phyloP scores from a whole-genome alignment of 1,140 invertebrate genomes.

The Vanessa atalanta region DNA sequence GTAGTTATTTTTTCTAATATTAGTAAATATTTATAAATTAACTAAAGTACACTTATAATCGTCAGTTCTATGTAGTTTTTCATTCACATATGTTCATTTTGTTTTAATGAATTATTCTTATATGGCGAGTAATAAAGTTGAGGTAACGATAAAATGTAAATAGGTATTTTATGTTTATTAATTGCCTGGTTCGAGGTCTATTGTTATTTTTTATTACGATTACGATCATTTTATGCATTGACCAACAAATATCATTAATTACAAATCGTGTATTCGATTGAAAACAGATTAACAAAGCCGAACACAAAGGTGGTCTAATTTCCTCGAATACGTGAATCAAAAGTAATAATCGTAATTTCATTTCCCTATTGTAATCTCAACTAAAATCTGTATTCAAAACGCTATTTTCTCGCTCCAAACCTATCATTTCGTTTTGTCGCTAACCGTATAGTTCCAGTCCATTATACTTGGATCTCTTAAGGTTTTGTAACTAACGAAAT shows the following conservation, averaged over 20 bases:
- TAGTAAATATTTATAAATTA: neutral
- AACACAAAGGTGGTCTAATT: neutral
- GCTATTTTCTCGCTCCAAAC: slow-evolving; percentile 54
- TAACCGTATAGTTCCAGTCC: slow-evolving; percentile 24
- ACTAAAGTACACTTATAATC: too few relatives aligned
- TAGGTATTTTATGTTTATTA: too few relatives aligned
- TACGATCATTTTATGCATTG: neutral
- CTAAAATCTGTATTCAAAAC: slow-evolving; percentile 38
- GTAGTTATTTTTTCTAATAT: neutral
- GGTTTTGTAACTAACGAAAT: slow-evolving; percentile 20
- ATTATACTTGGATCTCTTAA: slow-evolving; percentile 35
- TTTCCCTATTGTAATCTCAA: neutral
- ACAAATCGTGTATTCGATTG: too few relatives aligned
- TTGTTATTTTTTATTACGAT: too few relatives aligned
- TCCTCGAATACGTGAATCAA: neutral
- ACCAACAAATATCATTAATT: neutral
- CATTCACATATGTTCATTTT: too few relatives aligned
- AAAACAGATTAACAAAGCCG: too few relatives aligned
- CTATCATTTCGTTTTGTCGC: slow-evolving; percentile 51
- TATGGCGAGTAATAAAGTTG: too few relatives aligned
- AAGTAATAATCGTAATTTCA: neutral
- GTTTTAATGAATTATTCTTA: too few relatives aligned
- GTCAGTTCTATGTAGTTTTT: too few relatives aligned
- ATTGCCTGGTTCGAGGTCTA: too few relatives aligned
- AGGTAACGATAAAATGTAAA: too few relatives aligned